A percentile compares a stretch with the other conserved stretches of the same genome.
Evolutionary conservation across 2,888 invertebrate genomes (phyloP).

Genomic region (Orchesellides sinensis): DNA sequence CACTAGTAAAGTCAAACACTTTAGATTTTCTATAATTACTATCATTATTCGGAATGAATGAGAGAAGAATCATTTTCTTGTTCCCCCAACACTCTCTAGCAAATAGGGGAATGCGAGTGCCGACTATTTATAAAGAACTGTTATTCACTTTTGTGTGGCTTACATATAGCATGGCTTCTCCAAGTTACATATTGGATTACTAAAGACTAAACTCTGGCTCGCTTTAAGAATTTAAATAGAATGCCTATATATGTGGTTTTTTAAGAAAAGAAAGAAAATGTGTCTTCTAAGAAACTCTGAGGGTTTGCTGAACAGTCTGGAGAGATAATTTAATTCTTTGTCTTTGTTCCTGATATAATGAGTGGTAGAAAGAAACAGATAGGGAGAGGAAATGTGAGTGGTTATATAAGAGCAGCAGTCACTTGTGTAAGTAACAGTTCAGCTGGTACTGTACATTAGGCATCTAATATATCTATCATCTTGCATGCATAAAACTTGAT

Average conservation of each 20-base stretch:
- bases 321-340: slow-evolving; percentile 49
- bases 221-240: slow-evolving; percentile 23
- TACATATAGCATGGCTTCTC: too few species aligned
- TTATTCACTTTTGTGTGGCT: neutral
- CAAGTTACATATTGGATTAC: too few species aligned
- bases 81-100: slow-evolving; percentile 40
- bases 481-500: slow-evolving; percentile 27
- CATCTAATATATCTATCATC: neutral
- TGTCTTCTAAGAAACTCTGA: neutral
- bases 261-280: slow-evolving; percentile 5
- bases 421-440: neutral
- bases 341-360: slow-evolving; percentile 18
- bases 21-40: slow-evolving; percentile 63
- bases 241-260: slow-evolving; percentile 42
- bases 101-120: slow-evolving; percentile 38
- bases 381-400: slow-evolving; percentile 3
- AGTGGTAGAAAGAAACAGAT: neutral
- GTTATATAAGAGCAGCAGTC: too few species aligned
- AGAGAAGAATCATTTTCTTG: slow-evolving; percentile 42
- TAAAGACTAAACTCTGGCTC: too few species aligned
- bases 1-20: slow-evolving; percentile 48
- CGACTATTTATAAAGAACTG: neutral
- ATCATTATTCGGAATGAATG: slow-evolving; percentile 58
- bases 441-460: neutral
- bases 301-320: slow-evolving; percentile 6